Evolutionary conservation across 1,140 invertebrate species (phyloP), one percentile per base, ranked within the genome.

Genomic region (Microplitis mediator): DNA sequence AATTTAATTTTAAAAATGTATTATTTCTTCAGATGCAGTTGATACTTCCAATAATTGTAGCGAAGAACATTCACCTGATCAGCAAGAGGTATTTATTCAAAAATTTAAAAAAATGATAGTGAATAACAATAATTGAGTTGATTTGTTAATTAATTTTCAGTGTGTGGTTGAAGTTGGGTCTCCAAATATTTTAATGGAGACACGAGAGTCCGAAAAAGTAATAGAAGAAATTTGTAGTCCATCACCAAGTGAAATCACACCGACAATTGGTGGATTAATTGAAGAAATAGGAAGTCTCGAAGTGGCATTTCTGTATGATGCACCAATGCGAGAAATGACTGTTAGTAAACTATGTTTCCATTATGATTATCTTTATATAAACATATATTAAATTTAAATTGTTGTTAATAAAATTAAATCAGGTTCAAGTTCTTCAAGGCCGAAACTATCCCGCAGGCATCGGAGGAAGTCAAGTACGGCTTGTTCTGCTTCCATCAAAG

Each of bases 261-360:
- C 79, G 75, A 85, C 78, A 31, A 75, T 84, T 73, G 78, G 77
- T 32, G 78, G 82, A 50, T 74, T 79, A 65, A 65, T 60, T 51
- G 85, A 87, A 16, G 91, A 91, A 78, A 92, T 93, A 81, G 94
- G 93, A 6, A 90, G 90, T 70, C 86, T 98, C 63, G 95, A 97
- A 84, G 91, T 97, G 35, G 95, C 95, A 9, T 91, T 98, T 80
- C 88, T 94, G 11, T 98, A 97, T 82, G 95, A 97, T 81, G 92
- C 94, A 4, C 93, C 94, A 4, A 93, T 95, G 85, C 90, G 93
- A 14, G 95, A 94, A 84, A 95, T 98, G 94, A 95, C 94, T 31
- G 92, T 93, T 78, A 71, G 64, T 69, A 67, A 58, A 54, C 50
- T 60, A n/a, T n/a, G 9, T 61, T n/a, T 52, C 2, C 23, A 52